These are phyloP conservation scores for Metallyticus violacea DNA, from an alignment of 2,888 invertebrate genomes.

Conservation along the genomic window DNA sequence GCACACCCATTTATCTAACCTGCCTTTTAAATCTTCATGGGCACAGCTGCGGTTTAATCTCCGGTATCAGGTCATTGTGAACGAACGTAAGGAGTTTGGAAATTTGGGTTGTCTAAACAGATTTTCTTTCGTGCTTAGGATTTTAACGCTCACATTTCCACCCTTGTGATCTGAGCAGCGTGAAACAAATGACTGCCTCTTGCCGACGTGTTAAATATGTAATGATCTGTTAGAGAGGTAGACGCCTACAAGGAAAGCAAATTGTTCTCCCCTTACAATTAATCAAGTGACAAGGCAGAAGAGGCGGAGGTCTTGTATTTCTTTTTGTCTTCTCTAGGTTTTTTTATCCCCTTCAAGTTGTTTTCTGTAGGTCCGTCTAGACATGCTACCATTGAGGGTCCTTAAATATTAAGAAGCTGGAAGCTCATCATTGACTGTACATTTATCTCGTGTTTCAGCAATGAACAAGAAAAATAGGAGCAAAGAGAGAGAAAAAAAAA, in stretches of 20 bases:
- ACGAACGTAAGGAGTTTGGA: neutral
- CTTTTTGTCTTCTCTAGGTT: neutral
- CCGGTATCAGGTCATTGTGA: too few species aligned
- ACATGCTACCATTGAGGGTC: neutral
- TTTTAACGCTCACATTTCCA: neutral
- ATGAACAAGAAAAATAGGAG: too few species aligned
- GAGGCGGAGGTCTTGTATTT: neutral
- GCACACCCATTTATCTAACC: neutral
- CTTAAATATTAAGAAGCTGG: neutral
- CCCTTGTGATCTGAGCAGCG: neutral
- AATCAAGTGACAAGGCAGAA: neutral
- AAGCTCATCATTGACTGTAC: neutral
- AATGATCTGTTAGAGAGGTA: neutral
- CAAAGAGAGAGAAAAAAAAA: too few species aligned
- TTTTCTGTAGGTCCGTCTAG: neutral
- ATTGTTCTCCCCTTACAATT: neutral
- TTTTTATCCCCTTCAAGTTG: neutral
- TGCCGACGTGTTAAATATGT: neutral
- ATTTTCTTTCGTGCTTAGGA: neutral
- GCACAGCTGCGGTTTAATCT: too few species aligned
- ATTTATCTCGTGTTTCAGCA: neutral
- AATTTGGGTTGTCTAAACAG: neutral
- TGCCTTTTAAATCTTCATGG: neutral
- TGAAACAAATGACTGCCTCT: neutral
- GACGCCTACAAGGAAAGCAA: neutral